phyloP scores from a whole-genome alignment of 2,888 invertebrate genomes.

The Hyles lineata region DNA sequence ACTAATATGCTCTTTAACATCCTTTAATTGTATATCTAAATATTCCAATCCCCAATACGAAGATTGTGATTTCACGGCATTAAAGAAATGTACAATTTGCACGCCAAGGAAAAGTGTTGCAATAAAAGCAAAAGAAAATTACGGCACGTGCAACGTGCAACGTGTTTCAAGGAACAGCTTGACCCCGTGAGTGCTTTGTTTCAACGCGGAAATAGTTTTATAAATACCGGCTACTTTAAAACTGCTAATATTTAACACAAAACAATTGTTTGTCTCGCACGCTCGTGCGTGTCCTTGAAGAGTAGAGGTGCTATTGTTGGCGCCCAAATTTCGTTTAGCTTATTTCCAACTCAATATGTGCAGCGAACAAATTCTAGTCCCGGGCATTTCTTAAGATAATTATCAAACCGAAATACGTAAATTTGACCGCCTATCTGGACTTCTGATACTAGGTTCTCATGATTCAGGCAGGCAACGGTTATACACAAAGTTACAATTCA shows the following conservation, averaged over 20 bases:
- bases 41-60: not conserved
- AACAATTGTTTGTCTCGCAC: not conserved
- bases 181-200: constrained; percentile 20
- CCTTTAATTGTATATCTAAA: not conserved
- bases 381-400: no score
- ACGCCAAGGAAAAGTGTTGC: constrained; percentile 5
- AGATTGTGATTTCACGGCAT: not conserved
- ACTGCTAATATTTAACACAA: not conserved
- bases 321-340: no score
- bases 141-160: constrained; percentile 19
- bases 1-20: not conserved
- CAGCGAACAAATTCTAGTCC: no score
- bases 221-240: not conserved
- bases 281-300: not conserved
- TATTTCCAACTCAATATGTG: no score
- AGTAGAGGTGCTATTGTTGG: no score
- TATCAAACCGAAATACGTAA: no score
- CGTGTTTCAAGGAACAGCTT: constrained; percentile 18
- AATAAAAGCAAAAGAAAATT: constrained; percentile 23
- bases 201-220: constrained; percentile 3
- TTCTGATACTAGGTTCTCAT: no score
- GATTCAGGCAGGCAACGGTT: no score
- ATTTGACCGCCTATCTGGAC: no score
- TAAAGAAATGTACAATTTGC: constrained; percentile 1
- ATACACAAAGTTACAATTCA: no score